Percentiles rank a stretch among this genome's conserved stretches.
Evolutionary conservation across 30 jellyfish, hydroid and myxozoan genomes (phyloP).

Genomic region (Pelagia noctiluca): DNA sequence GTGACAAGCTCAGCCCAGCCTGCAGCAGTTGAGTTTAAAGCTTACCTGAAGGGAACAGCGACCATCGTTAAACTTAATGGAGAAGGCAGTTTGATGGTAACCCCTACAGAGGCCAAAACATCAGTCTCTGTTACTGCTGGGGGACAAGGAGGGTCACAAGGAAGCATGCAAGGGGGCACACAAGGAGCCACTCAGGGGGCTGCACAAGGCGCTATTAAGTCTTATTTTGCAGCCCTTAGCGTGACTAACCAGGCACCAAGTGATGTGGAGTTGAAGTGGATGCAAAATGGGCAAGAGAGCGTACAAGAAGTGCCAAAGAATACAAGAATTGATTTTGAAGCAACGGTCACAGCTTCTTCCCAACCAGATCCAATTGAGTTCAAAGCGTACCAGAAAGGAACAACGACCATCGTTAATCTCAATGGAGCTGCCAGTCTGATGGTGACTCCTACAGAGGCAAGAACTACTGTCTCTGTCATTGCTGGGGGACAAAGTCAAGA

Average conservation of each 20-base stretch:
- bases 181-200: not conserved
- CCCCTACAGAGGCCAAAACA: conserved; percentile 7
- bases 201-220: not conserved
- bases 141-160: too few relatives aligned
- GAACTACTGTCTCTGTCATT: conserved; percentile 15
- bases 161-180: too few relatives aligned
- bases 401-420: conserved; percentile 30
- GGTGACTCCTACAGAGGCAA: conserved; percentile 43
- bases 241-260: not conserved
- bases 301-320: not conserved
- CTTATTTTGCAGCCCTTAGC: not conserved
- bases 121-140: too few relatives aligned
- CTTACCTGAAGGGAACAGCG: not conserved
- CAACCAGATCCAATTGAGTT: conserved; percentile 52
- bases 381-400: conserved; percentile 53
- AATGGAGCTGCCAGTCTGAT: conserved; percentile 32
- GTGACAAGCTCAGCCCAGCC: conserved; percentile 33
- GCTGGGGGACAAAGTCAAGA: conserved; percentile 43
- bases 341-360: conserved; percentile 5
- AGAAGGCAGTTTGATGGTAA: conserved; percentile 1
- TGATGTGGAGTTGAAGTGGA: not conserved
- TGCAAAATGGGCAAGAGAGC: not conserved
- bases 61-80: conserved; percentile 7
- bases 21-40: not conserved
- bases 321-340: conserved; percentile 17